Base-by-base conservation (phyloP, 2,113 vertebrate species). In the Pseudopodoces humilis region DNA sequence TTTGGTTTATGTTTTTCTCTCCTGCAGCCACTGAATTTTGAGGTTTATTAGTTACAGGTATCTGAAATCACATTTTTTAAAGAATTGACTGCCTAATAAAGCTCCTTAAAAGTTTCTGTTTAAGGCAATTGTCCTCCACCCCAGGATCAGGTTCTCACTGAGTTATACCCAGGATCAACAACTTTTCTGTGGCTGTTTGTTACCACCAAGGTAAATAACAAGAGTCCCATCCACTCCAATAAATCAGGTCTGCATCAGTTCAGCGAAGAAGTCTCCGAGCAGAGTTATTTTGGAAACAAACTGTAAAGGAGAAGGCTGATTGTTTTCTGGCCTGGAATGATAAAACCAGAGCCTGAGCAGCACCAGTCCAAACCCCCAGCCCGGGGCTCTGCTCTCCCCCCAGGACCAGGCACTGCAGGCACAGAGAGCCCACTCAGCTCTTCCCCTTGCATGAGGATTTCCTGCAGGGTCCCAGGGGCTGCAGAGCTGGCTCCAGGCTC, bases 1-100 rank as follows among this genome's bases (percentile, higher is more conserved):
- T 70, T 88, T 81, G 77, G 68, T 43, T 93, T 86, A 75, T 75
- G 83, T 60, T 93, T 85, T 88, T 81, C 65, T 92, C 24, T 50
- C 91, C 91, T 75, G 83, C 83, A 92, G 64, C 83, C 83, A 74
- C 64, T 74, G 72, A 75, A 83, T 86, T 83, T 50, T 17, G 43
- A 88, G 47, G 65, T 84, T 83, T 90, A 68, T 86, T 80, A 78
- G 62, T 52, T 68, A 55, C 0, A 75, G 27, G 35, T 43, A 76
- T 17, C 83, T 81, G 80, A 81, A 95, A 84, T 52, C 46, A 30
- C 39, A 15, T 64, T 52, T 50, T 86, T 50, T 6, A 7, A 22
- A 59, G 56, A 70, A 53, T 2, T 59, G 60, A 33, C n/a, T 30
- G 58, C 52, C 24, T 41, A 84, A 58, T 79, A 68, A 85, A 89